Evolutionary conservation across 2,113 vertebrate genomes (phyloP).

Genomic region (Podilymbus podiceps): DNA sequence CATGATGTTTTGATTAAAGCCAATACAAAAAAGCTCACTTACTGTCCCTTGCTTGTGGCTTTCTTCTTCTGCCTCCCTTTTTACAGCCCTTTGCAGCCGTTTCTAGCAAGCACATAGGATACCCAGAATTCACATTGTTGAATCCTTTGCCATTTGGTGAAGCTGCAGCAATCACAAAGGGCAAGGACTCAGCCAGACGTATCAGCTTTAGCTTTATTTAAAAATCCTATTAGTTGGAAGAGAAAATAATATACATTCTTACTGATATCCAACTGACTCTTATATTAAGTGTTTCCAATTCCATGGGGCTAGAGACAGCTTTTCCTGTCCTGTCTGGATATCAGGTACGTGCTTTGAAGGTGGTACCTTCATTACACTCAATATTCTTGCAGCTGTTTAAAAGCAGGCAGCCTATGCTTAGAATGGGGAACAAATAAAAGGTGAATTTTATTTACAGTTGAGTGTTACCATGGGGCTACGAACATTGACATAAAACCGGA

Average conservation of each 20-base stretch:
- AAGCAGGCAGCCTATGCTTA: background rate
- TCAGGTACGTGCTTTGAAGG: background rate
- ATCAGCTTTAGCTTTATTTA: slow-evolving; percentile 2
- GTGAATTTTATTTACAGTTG: slow-evolving; percentile 37
- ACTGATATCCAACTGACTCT: slow-evolving; percentile 7
- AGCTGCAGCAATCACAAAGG: background rate
- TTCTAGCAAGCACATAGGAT: background rate
- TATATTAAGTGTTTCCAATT: slow-evolving; percentile 8
- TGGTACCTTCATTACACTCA: background rate
- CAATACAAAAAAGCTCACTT: background rate
- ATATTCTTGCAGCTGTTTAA: background rate
- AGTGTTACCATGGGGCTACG: background rate
- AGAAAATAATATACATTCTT: slow-evolving; percentile 35
- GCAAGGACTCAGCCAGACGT: background rate
- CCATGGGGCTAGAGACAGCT: slow-evolving; percentile 3
- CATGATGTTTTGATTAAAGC: slow-evolving; percentile 43
- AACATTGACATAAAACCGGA: background rate
- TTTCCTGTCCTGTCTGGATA: slow-evolving; percentile 21
- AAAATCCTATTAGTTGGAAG: slow-evolving; percentile 16
- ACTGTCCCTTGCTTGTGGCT: background rate
- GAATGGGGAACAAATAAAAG: slow-evolving; percentile 38
- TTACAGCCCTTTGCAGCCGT: background rate
- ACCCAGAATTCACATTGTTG: background rate
- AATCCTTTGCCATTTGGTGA: background rate
- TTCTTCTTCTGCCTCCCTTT: background rate